Evolutionary conservation across 2,888 invertebrate species (phyloP), one percentile per base, ranked within the genome.

Genomic region (Silvanus unidentatus): DNA sequence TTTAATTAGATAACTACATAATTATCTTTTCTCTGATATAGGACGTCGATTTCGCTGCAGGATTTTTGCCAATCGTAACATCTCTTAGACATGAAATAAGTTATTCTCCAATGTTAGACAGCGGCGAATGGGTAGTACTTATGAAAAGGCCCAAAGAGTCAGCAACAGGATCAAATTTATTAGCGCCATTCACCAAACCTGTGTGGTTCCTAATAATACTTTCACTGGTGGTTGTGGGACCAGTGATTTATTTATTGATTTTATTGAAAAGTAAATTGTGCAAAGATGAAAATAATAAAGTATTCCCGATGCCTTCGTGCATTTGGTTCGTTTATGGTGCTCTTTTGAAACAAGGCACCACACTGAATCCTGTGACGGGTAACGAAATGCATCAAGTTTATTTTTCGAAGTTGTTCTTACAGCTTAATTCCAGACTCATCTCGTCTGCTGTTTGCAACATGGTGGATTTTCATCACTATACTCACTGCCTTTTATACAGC

Each of bases 391-490:
- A n/a, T n/a, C n/a, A n/a, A 74, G 44, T 37, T 5, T 11, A 12
- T 32, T 28, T 10, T 39, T 6, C 15, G 39, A 35, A 38, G 13
- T 9, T 35, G 6, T 9, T 8, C 11, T 6, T 9, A 6, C 6
- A 35, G 35, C 35, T n/a, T 35, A 12, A 10, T 56, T 55, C 47
- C 54, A 91, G 92, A 90, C 70, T 85, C 90, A 13, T 85, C 89
- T 0, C 77, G 92, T 41, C 74, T 92, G 29, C 74, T 91, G 6
- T 91, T 92, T 69, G 88, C 90, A 8, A 89, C 89, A 0, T 92
- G 92, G 92, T 92, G 92, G 92, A 79, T 93, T 48, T 92, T 90
- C 66, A 88, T 91, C 55, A 87, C 88, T 29, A 80, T 92, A 40
- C 73, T 92, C 38, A 90, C 91, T 1, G 87, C 91, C 9, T 92